Conservation (phyloP, 2,888 invertebrate species). For the Atethmia centrago region DNA sequence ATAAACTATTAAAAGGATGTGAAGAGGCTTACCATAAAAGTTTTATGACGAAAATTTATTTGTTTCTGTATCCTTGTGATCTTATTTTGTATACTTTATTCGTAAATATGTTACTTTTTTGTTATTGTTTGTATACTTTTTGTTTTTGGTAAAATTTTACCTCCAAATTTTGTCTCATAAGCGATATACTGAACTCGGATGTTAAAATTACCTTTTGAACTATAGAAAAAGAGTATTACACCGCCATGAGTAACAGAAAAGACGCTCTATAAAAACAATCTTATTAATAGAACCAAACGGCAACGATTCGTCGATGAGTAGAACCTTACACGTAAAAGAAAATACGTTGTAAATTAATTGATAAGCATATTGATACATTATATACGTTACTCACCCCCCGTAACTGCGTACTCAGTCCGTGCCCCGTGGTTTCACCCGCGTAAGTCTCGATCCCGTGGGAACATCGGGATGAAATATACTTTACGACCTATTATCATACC, state of each 20-base stretch:
- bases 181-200: not conserved
- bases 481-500: too few relatives aligned
- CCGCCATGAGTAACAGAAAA: not conserved
- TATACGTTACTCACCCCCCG: too few relatives aligned
- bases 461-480: too few relatives aligned
- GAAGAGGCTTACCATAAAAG: conserved; percentile 20
- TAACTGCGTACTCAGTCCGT: too few relatives aligned
- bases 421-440: too few relatives aligned
- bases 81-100: conserved; percentile 19
- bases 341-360: not conserved
- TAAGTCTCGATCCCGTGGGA: too few relatives aligned
- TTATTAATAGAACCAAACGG: not conserved
- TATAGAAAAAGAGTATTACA: not conserved
- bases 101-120: not conserved
- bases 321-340: not conserved
- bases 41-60: conserved; percentile 38
- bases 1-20: conserved; percentile 41
- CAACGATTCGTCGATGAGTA: not conserved
- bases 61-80: conserved; percentile 19
- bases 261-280: not conserved
- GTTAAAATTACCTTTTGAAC: not conserved
- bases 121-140: not conserved
- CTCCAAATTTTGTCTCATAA: not conserved
- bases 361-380: not conserved
- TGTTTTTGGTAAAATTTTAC: not conserved